Conservation (phyloP, 2,888 invertebrate species). For the Xestia ashworthii region DNA sequence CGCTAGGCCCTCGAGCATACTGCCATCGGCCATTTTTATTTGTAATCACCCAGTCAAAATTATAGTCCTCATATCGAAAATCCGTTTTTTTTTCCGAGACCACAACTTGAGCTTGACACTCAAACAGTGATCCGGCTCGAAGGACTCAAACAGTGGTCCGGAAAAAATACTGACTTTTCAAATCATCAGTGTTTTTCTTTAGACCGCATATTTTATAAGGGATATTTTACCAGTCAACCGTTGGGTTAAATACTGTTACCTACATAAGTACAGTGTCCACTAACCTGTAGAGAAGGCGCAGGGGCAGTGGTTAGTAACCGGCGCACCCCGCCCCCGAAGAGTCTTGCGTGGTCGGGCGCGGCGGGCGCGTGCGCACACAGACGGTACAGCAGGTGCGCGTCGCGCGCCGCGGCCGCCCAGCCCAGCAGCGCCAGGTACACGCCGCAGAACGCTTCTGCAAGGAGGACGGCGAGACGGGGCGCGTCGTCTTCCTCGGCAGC, state of each 20-base stretch:
- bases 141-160: no score
- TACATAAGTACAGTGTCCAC: constrained; percentile 28
- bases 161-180: background rate
- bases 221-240: background rate
- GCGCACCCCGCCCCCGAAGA: constrained; percentile 98
- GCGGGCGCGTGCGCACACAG: constrained; percentile 96
- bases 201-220: background rate
- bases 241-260: background rate
- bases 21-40: no score
- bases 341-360: constrained; percentile 94
- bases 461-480: constrained; percentile 96
- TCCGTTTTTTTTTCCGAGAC: no score
- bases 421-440: constrained; percentile 98
- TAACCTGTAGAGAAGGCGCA: constrained; percentile 80
- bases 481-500: constrained; percentile 98
- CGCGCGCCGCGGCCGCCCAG: constrained; percentile 97
- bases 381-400: constrained; percentile 97
- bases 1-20: no score
- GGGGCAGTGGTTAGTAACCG: constrained; percentile 95
- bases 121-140: no score
- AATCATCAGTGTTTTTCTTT: no score
- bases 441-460: constrained; percentile 98
- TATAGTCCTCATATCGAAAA: no score
- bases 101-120: no score
- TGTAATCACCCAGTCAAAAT: no score